Evolutionary conservation across 2,113 vertebrate species (phyloP).

Genomic region (Takifugu bimaculatus): DNA sequence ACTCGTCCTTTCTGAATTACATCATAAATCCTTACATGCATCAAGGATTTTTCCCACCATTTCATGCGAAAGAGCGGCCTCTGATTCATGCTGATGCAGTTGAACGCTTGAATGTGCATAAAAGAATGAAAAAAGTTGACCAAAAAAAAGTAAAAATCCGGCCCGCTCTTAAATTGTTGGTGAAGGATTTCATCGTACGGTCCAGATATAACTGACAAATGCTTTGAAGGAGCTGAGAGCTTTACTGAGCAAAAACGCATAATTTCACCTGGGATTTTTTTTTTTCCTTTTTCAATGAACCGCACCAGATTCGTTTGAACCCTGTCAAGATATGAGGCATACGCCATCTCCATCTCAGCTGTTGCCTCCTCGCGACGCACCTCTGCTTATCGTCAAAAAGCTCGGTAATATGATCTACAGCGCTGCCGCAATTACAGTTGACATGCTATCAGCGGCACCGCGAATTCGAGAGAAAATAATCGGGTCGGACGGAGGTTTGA

Average conservation of each 20-base stretch:
- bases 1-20: constrained; percentile 25
- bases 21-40: constrained; percentile 29
- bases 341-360: constrained; percentile 10
- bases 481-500: constrained; percentile 46
- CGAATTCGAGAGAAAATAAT: constrained; percentile 60
- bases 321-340: constrained; percentile 36
- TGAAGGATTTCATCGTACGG: constrained; percentile 23
- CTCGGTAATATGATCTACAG: constrained; percentile 59
- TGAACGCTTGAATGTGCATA: constrained; percentile 38
- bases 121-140: constrained; percentile 24
- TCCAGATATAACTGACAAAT: constrained; percentile 45
- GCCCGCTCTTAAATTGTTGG: constrained; percentile 15
- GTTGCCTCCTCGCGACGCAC: constrained; percentile 11
- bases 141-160: constrained; percentile 5
- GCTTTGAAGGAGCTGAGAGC: constrained; percentile 17
- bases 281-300: constrained; percentile 12
- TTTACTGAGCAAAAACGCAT: constrained; percentile 34
- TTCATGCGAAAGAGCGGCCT: constrained; percentile 9
- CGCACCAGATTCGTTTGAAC: constrained; percentile 33
- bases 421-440: constrained; percentile 35
- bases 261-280: constrained; percentile 26
- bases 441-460: constrained; percentile 54
- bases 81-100: constrained; percentile 24
- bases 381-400: constrained; percentile 58
- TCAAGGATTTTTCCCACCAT: constrained; percentile 20